These are phyloP conservation scores for Alces alces DNA, from an alignment of 2,113 vertebrate genomes.

Conservation along the genomic window DNA sequence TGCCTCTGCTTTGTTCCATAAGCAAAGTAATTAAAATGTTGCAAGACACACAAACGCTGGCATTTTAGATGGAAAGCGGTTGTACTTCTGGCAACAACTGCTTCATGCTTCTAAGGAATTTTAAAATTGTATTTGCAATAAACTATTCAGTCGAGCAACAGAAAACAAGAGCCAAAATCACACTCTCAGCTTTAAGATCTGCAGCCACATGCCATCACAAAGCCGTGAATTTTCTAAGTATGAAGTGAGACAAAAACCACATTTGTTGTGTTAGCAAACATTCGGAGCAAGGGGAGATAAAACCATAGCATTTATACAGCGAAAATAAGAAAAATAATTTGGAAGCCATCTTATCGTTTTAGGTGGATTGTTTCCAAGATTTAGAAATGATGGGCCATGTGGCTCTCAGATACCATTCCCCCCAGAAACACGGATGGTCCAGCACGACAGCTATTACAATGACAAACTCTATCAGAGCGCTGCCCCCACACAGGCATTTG, in stretches of 20 bases:
- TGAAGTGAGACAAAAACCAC: not conserved
- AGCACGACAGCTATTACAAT: not conserved
- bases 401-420: not conserved
- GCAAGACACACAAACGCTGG: constrained; percentile 45
- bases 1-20: not conserved
- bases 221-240: constrained; percentile 13
- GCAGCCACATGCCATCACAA: constrained; percentile 46
- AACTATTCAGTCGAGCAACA: constrained; percentile 54
- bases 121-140: constrained; percentile 50
- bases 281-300: not conserved
- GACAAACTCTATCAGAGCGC: accelerated
- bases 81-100: constrained; percentile 57
- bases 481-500: not conserved
- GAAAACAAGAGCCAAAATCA: constrained; percentile 48
- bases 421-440: not conserved
- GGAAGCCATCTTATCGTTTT: not conserved
- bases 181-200: not conserved
- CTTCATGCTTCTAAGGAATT: constrained; percentile 43
- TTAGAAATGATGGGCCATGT: not conserved
- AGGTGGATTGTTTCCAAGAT: not conserved
- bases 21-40: constrained; percentile 63
- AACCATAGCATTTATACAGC: not conserved
- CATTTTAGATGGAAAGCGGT: constrained; percentile 21
- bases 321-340: constrained; percentile 21
- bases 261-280: constrained; percentile 53